phyloP scores from a whole-genome alignment of 2,797 vertebrate genomes.

The Sorex maritimensis region DNA sequence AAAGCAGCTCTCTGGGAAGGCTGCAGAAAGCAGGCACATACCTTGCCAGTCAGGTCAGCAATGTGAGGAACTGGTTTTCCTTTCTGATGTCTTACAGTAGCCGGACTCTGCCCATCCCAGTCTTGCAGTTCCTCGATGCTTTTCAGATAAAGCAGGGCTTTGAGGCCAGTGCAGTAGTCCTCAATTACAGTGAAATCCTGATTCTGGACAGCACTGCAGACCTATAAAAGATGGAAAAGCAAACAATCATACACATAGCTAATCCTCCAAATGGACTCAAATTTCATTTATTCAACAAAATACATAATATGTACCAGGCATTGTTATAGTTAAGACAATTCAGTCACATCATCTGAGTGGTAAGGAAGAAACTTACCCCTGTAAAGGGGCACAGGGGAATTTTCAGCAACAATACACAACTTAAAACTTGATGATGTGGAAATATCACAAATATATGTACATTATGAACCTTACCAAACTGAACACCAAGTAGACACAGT shows the following conservation, averaged over 20 bases:
- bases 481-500: background rate
- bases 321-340: background rate
- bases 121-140: constrained; percentile 93
- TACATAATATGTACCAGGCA: background rate
- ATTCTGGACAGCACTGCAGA: constrained; percentile 93
- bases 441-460: background rate
- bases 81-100: constrained; percentile 93
- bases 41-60: constrained; percentile 93
- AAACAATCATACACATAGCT: constrained; percentile 38
- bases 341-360: background rate
- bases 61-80: constrained; percentile 93
- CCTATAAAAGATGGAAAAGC: constrained; percentile 80
- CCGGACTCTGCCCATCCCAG: constrained; percentile 94
- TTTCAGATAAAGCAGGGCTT: constrained; percentile 94
- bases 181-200: constrained; percentile 94
- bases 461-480: background rate
- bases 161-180: constrained; percentile 94
- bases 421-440: background rate
- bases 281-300: background rate
- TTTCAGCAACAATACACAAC: background rate
- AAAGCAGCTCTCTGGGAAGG: background rate
- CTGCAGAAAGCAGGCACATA: constrained; percentile 84
- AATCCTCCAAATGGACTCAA: background rate
- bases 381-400: background rate
- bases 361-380: background rate